These are phyloP conservation scores for Gallirallus australis DNA, from an alignment of 2,797 vertebrate genomes.

Conservation along the genomic window DNA sequence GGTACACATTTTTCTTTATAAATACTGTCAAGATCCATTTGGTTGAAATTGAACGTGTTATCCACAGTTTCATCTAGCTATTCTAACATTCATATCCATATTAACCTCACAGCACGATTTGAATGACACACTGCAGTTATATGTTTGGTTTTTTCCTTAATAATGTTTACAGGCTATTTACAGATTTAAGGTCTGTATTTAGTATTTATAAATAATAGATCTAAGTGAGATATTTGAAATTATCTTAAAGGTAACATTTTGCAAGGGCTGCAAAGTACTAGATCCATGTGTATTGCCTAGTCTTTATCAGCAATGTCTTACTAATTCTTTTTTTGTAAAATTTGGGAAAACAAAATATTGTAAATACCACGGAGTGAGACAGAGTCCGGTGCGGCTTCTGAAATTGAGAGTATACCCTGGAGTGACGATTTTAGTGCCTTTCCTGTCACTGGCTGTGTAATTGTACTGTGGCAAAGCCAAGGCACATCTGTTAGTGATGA, in stretches of 20 bases:
- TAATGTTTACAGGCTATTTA: background rate
- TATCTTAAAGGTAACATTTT: background rate
- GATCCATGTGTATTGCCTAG: background rate
- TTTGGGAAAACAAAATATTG: background rate
- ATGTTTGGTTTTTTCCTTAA: background rate
- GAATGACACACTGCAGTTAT: background rate
- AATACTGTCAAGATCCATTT: background rate
- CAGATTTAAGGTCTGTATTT: background rate
- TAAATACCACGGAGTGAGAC: background rate
- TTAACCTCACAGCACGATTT: background rate
- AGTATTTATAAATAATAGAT: background rate
- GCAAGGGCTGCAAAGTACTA: background rate
- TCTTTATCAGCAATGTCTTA: background rate
- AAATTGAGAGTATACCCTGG: background rate
- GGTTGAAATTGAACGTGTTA: background rate
- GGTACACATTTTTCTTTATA: background rate
- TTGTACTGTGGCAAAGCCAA: background rate
- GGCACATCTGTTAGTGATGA: background rate
- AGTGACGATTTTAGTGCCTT: background rate
- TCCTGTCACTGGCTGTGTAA: background rate
- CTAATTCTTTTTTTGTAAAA: background rate
- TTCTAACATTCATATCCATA: background rate
- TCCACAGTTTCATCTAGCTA: background rate
- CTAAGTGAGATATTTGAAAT: background rate
- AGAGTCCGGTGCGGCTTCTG: background rate